Evolutionary conservation across 2,113 vertebrate genomes (phyloP).

Genomic region (Oryzias curvinotus): DNA sequence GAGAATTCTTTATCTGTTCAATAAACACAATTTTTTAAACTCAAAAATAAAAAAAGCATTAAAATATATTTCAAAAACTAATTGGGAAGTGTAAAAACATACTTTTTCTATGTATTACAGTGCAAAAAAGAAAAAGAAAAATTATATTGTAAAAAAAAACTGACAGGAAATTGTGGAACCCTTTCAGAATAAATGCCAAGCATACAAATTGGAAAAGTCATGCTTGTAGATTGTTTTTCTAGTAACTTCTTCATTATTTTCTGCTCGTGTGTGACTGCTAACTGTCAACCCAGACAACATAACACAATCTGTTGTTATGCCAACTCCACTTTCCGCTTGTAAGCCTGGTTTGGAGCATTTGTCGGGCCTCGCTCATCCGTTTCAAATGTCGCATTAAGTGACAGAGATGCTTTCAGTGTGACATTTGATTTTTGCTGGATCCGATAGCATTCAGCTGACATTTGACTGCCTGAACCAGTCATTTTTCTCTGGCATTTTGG

Average conservation of each 20-base stretch:
- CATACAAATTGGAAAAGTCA: too few relatives aligned
- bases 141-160: too few relatives aligned
- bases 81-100: not conserved
- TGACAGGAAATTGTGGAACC: too few relatives aligned
- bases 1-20: too few relatives aligned
- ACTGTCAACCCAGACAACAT: too few relatives aligned
- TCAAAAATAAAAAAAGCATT: not conserved
- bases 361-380: conserved; percentile 13
- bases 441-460: conserved; percentile 35
- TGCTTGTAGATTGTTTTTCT: too few relatives aligned
- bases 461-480: conserved; percentile 8
- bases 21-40: too few relatives aligned
- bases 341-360: conserved; percentile 1
- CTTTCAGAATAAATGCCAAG: too few relatives aligned
- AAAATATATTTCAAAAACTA: not conserved
- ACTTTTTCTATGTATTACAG: not conserved
- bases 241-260: too few relatives aligned
- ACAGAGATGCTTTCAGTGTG: conserved; percentile 28
- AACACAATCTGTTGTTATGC: too few relatives aligned
- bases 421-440: conserved; percentile 41
- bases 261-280: too few relatives aligned
- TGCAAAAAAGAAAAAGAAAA: not conserved
- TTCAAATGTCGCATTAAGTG: conserved; percentile 42
- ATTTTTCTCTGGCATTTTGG: conserved; percentile 44
- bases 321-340: too few relatives aligned